Conservation (phyloP, 1,140 invertebrate genomes). For the Pissodes strobi region DNA sequence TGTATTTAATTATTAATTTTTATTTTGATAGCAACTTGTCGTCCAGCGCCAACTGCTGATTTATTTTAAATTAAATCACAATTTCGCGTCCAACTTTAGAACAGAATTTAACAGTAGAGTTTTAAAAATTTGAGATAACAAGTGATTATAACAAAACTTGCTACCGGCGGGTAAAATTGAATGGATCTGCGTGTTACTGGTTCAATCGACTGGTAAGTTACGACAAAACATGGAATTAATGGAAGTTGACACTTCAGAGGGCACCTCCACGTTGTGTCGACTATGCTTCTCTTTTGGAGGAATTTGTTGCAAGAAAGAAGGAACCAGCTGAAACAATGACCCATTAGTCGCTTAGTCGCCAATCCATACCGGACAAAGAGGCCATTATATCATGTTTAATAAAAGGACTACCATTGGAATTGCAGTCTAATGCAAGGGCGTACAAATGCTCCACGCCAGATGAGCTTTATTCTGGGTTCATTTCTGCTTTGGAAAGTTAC, state of each 20-base stretch:
- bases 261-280: constrained; percentile 40
- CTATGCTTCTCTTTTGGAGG: constrained; percentile 24
- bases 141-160: constrained; percentile 7
- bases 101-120: too few species aligned
- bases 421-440: constrained; percentile 48
- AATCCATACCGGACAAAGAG: constrained; percentile 39
- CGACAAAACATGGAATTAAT: constrained; percentile 34
- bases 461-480: neutral
- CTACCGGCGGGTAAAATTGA: neutral
- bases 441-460: constrained; percentile 42
- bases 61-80: too few species aligned
- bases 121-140: too few species aligned
- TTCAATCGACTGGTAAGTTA: constrained; percentile 3
- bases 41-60: too few species aligned
- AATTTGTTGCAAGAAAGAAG: constrained; percentile 46
- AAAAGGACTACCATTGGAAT: constrained; percentile 40
- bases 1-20: too few species aligned
- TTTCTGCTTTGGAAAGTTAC: too few species aligned
- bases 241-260: constrained; percentile 39
- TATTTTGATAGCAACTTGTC: too few species aligned
- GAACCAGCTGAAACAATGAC: constrained; percentile 44
- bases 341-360: constrained; percentile 47
- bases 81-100: too few species aligned
- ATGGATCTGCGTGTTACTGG: neutral
- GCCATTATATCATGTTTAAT: constrained; percentile 52